These are phyloP conservation scores for Epinotia brunnichana DNA, from an alignment of 2,888 invertebrate species.

Conservation along the genomic window DNA sequence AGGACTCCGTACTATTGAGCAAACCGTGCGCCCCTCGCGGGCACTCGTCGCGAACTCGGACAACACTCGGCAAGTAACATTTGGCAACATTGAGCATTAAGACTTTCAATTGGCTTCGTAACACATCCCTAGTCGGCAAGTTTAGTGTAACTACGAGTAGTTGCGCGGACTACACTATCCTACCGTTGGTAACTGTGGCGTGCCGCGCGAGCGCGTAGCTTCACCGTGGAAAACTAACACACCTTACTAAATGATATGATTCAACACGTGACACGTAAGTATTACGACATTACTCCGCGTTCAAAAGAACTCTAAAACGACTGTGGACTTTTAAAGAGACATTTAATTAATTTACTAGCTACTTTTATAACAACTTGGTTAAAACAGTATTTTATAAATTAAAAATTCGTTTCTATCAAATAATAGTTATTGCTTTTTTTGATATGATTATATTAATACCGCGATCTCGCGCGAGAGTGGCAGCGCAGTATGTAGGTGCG, in stretches of 20 bases:
- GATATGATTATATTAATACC: slow-evolving; percentile 71
- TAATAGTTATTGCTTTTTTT: slow-evolving; percentile 83
- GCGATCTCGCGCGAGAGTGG: slow-evolving; percentile 66
- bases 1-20: slow-evolving; percentile 75
- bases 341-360: slow-evolving; percentile 80
- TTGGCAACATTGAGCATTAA: slow-evolving; percentile 84
- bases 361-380: slow-evolving; percentile 82
- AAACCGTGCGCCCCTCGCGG: slow-evolving; percentile 54
- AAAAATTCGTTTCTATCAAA: slow-evolving; percentile 77
- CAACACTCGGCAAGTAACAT: slow-evolving; percentile 82
- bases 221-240: slow-evolving; percentile 58
- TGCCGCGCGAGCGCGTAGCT: slow-evolving; percentile 49
- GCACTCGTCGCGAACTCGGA: slow-evolving; percentile 69
- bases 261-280: slow-evolving; percentile 69
- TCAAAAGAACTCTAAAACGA: slow-evolving; percentile 81
- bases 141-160: too few relatives aligned
- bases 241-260: slow-evolving; percentile 74
- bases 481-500: slow-evolving; percentile 43
- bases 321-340: slow-evolving; percentile 79
- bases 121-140: slow-evolving; percentile 67
- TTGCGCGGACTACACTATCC: slow-evolving; percentile 74
- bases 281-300: slow-evolving; percentile 71
- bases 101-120: slow-evolving; percentile 79
- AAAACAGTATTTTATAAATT: slow-evolving; percentile 80
- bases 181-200: slow-evolving; percentile 81